phyloP scores from a whole-genome alignment of 2,113 vertebrate species.

The Phycodurus eques region DNA sequence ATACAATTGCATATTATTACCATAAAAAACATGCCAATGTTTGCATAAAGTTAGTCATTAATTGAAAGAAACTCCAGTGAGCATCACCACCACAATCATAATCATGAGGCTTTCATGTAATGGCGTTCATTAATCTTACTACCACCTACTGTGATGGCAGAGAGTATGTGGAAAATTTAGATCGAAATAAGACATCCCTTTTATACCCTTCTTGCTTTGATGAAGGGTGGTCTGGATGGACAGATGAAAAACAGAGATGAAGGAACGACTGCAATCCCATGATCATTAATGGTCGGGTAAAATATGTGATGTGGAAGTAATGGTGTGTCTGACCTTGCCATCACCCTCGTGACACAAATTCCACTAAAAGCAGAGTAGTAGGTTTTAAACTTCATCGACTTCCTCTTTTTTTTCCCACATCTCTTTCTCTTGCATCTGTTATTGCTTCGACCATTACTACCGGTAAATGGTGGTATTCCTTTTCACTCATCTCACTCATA shows the following conservation, averaged over 20 bases:
- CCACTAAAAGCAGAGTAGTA: neutral
- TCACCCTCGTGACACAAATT: conserved; percentile 21
- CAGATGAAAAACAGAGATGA: conserved; percentile 13
- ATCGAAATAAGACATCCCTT: conserved; percentile 43
- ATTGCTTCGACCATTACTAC: neutral
- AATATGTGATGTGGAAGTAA: conserved; percentile 16
- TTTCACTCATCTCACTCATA: neutral
- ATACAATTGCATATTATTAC: too few species aligned
- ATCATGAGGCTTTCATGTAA: neutral
- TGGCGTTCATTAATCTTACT: neutral
- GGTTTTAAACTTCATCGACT: neutral
- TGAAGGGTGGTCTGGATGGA: conserved; percentile 15
- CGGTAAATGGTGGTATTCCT: neutral
- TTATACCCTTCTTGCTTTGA: conserved; percentile 43
- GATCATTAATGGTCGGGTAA: neutral
- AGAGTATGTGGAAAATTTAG: neutral
- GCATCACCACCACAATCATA: neutral
- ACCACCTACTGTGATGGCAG: neutral
- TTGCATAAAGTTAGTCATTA: neutral
- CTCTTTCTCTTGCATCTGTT: neutral
- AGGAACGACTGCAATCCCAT: conserved; percentile 27
- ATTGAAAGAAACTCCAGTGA: too few species aligned
- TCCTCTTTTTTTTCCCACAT: neutral
- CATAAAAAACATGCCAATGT: neutral
- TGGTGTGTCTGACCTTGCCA: conserved; percentile 41